Conservation (phyloP, 2,888 invertebrate species). For the Sussaba pulchella region DNA sequence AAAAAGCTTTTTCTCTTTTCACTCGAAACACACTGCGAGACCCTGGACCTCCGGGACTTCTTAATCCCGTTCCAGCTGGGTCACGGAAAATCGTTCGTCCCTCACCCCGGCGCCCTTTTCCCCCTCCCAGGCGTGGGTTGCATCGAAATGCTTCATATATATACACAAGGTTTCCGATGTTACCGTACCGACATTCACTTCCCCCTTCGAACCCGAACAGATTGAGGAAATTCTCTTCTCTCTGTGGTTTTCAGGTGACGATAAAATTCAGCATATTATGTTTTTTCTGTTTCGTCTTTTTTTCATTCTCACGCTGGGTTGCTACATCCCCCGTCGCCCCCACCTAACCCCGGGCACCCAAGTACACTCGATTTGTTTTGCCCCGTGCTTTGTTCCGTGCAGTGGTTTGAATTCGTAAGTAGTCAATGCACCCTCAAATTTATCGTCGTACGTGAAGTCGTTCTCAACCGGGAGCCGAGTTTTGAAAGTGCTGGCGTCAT, state of each 20-base stretch:
- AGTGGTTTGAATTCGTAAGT: constrained; percentile 65
- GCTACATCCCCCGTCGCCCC: too few species aligned
- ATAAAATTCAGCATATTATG: constrained; percentile 60
- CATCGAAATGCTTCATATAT: constrained; percentile 65
- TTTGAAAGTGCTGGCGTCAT: constrained; percentile 33
- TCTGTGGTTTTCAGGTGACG: constrained; percentile 41
- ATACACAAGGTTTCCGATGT: constrained; percentile 13
- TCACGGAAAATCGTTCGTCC: constrained; percentile 59
- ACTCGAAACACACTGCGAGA: constrained; percentile 43
- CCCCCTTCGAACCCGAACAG: constrained; percentile 42
- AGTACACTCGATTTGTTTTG: constrained; percentile 50
- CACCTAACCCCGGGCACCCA: constrained; percentile 2
- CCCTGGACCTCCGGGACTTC: constrained; percentile 51
- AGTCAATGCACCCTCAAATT: constrained; percentile 65
- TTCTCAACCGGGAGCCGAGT: constrained; percentile 36
- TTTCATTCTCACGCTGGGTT: constrained; percentile 29
- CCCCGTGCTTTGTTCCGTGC: constrained; percentile 27
- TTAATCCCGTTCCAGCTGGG: constrained; percentile 64
- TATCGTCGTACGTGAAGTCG: constrained; percentile 64
- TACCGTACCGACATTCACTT: constrained; percentile 18
- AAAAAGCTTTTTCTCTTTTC: constrained; percentile 33
- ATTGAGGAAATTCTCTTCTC: constrained; percentile 36
- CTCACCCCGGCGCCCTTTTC: too few species aligned
- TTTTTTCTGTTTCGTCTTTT: constrained; percentile 17
- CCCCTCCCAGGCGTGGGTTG: constrained; percentile 57